A percentile compares a stretch with the other conserved stretches of the same genome.
Evolutionary conservation across 2,888 invertebrate genomes (phyloP).

Genomic region (Idaea straminata): DNA sequence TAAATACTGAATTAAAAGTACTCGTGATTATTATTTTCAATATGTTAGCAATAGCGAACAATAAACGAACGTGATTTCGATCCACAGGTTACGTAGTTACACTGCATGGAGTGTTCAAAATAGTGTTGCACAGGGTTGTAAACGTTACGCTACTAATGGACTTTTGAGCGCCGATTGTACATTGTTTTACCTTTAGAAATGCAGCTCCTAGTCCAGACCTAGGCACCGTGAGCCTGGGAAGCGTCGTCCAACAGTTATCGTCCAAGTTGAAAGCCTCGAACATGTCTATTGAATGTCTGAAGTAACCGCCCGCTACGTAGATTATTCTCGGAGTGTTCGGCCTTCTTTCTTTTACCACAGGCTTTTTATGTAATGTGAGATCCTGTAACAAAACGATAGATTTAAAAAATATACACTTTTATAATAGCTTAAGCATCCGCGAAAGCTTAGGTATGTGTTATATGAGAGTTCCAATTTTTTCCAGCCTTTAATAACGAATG

Average conservation of each 20-base stretch:
- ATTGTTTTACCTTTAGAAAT: constrained; percentile 83
- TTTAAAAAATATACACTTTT: not conserved
- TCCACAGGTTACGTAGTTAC: too few species aligned
- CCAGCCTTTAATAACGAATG: too few species aligned
- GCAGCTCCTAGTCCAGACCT: constrained; percentile 93
- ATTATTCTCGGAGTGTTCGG: constrained; percentile 94
- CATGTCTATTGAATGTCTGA: constrained; percentile 90
- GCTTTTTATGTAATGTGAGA: constrained; percentile 92
- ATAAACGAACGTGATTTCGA: too few species aligned
- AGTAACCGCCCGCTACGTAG: constrained; percentile 95
- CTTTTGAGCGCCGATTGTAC: too few species aligned
- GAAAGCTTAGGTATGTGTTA: not conserved
- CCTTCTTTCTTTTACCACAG: constrained; percentile 90
- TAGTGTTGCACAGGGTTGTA: too few species aligned
- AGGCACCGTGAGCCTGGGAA: constrained; percentile 92
- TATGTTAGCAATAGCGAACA: too few species aligned
- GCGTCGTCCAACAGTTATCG: constrained; percentile 90
- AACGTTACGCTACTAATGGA: too few species aligned
- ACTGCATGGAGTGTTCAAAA: too few species aligned
- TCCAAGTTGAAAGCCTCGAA: constrained; percentile 94
- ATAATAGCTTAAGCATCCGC: too few species aligned
- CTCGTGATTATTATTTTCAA: too few species aligned
- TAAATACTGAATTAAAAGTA: too few species aligned
- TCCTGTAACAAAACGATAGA: constrained; percentile 76
- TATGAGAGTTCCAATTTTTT: too few species aligned